Evolutionary conservation across 2,888 invertebrate species (phyloP).

Genomic region (Acanthopleura granulata): DNA sequence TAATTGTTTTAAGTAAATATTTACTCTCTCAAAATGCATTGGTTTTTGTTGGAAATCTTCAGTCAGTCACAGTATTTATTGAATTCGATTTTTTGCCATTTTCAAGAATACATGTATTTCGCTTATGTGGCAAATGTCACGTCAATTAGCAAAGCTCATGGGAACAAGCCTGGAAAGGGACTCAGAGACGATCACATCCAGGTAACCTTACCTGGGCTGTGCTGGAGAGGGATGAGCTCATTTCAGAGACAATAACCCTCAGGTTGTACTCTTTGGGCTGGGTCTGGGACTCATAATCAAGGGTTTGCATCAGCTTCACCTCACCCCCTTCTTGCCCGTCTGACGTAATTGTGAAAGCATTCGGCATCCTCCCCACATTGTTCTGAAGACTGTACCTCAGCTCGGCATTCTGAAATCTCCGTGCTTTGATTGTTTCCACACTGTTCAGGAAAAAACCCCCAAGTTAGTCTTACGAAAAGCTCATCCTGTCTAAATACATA

Average conservation of each 20-base stretch:
- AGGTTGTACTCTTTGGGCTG: constrained; percentile 81
- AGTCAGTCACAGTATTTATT: too few relatives aligned
- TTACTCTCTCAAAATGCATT: too few relatives aligned
- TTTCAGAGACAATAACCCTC: constrained; percentile 93
- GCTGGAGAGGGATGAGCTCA: constrained; percentile 94
- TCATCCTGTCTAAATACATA: too few relatives aligned
- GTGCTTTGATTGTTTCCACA: constrained; percentile 96
- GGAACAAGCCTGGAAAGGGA: too few relatives aligned
- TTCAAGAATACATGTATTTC: too few relatives aligned
- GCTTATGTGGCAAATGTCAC: too few relatives aligned
- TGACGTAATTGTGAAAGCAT: constrained; percentile 53
- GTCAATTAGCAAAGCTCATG: too few relatives aligned
- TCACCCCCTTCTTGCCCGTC: constrained; percentile 76
- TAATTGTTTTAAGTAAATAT: too few relatives aligned
- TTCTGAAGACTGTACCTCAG: constrained; percentile 96
- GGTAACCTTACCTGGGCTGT: constrained; percentile 85
- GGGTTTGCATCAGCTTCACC: constrained; percentile 93
- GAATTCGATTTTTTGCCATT: too few relatives aligned
- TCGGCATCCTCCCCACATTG: constrained; percentile 85
- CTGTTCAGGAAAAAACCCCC: constrained; percentile 73
- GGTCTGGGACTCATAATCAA: constrained; percentile 90
- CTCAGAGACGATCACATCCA: too few relatives aligned
- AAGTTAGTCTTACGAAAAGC: background rate
- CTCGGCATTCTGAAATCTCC: constrained; percentile 96
- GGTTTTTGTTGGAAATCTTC: too few relatives aligned